These are phyloP conservation scores for Caenorhabditis virilis DNA, from an alignment of 2,888 invertebrate genomes.

Conservation along the genomic window DNA sequence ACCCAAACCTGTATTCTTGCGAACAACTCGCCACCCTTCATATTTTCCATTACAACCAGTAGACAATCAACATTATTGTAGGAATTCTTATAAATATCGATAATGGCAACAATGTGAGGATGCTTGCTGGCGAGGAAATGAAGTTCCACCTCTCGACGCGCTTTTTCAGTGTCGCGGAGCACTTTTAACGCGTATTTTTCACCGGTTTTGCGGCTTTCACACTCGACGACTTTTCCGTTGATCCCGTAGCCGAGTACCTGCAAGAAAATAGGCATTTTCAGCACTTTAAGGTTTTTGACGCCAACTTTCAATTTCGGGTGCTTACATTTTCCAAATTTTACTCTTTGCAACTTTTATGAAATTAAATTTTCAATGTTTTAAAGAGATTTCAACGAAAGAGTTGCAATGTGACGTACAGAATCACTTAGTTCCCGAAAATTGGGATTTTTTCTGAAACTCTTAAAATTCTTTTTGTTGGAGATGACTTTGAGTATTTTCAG, in stretches of 20 bases:
- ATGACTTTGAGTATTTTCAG: too few species aligned
- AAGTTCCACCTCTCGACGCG: conserved; percentile 87
- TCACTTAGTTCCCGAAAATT: too few species aligned
- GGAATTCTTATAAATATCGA: conserved; percentile 95
- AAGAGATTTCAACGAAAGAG: too few species aligned
- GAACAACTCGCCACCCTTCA: conserved; percentile 98
- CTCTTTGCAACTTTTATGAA: too few species aligned
- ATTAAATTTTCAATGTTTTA: too few species aligned
- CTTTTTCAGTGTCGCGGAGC: conserved; percentile 87
- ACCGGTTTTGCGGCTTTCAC: conserved; percentile 79
- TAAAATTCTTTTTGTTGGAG: too few species aligned
- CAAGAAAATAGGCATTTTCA: conserved; percentile 2
- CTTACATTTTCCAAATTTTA: too few species aligned
- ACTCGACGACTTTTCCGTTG: conserved; percentile 97
- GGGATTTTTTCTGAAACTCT: too few species aligned
- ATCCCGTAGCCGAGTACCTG: conserved; percentile 92
- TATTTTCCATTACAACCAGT: conserved; percentile 98
- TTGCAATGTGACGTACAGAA: too few species aligned
- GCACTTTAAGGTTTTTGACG: background rate
- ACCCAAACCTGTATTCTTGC: conserved; percentile 82
- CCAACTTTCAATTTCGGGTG: too few species aligned
- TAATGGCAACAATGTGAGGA: conserved; percentile 86
- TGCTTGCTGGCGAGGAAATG: conserved; percentile 92
- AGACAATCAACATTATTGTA: conserved; percentile 88
- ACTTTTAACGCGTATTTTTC: conserved; percentile 90